Evolutionary conservation across 2,888 invertebrate species (phyloP).

Genomic region (Plutella xylostella): DNA sequence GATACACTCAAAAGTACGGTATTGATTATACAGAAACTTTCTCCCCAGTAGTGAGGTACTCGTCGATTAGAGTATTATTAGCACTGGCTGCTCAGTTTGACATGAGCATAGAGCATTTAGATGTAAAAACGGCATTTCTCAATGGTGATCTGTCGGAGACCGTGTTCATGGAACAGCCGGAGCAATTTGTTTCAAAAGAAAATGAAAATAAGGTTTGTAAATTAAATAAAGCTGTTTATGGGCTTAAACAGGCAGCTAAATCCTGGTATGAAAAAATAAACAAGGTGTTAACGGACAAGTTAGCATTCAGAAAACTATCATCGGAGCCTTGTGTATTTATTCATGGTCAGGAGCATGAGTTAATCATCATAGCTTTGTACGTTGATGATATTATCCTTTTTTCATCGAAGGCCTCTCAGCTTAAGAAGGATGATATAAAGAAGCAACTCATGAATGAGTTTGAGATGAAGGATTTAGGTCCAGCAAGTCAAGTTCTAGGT

Average conservation of each 20-base stretch:
- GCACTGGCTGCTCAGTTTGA: background rate
- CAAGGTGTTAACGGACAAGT: background rate
- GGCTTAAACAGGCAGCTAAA: background rate
- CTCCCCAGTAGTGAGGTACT: background rate
- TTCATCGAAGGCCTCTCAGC: background rate
- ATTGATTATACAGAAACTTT: background rate
- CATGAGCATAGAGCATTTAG: background rate
- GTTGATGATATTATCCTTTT: constrained; percentile 5
- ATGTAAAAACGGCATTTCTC: constrained; percentile 2
- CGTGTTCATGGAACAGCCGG: background rate
- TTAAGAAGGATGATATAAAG: background rate
- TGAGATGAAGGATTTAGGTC: constrained; percentile 1
- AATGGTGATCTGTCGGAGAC: background rate
- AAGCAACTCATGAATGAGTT: background rate
- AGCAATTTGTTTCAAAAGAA: background rate
- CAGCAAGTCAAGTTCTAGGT: background rate
- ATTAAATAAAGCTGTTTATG: constrained; percentile 4
- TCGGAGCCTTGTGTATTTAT: constrained; percentile 1
- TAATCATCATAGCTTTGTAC: background rate
- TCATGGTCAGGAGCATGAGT: background rate
- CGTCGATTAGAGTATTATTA: background rate
- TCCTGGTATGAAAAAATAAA: background rate
- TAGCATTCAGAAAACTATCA: background rate
- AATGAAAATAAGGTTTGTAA: background rate
- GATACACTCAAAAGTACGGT: background rate